Evolutionary conservation across 2,113 vertebrate species (phyloP), one percentile per base, ranked within the genome.

Genomic region (Ibidorhyncha struthersii): DNA sequence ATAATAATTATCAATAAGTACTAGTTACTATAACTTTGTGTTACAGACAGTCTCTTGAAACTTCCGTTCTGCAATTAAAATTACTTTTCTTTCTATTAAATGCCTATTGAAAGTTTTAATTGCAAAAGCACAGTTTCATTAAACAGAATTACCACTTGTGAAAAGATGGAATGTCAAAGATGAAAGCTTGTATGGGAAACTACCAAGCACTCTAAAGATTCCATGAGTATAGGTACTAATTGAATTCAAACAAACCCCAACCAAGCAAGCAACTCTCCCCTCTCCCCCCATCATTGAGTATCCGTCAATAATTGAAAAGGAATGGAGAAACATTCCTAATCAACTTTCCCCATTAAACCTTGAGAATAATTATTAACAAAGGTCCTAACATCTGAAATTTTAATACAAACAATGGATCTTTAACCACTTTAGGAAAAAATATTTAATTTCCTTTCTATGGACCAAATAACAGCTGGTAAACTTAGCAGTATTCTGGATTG

Each of bases 211-310:
- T 84, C 21, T 40, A 23, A 52, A 74, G 72, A 27, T 23, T 52
- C 41, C 29, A 19, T 1, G 17, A n/a, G 17, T 66, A 8, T 27
- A 38, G 41, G 32, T 53, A 12, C 38, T 40, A 41, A 19, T n/a
- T 12, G 5, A 36, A 23, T 43, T 90, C 20, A 71, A 52, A 55
- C 17, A 77, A 76, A n/a, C 5, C 6, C 3, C 25, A 83, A 45
- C 6, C 36, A 58, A 76, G 22, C n/a, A 63, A 63, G 17, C 12
- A n/a, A 4, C 5, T 45, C 15, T 32, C 45, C 25, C 8, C 10
- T 7, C 14, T 7, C 10, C 16, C 56, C 6, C 5, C 25, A 8
- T 21, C 25, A 8, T 1, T 52, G 34, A 15, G 36, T 27, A 0
- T 30, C 30, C 77, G 9, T 50, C 58, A 55, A 8, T 63, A 58